Percentiles rank a stretch among this genome's conserved stretches.
phyloP scores from a whole-genome alignment of 2,797 vertebrate species.

The Crocodylus rhombifer region DNA sequence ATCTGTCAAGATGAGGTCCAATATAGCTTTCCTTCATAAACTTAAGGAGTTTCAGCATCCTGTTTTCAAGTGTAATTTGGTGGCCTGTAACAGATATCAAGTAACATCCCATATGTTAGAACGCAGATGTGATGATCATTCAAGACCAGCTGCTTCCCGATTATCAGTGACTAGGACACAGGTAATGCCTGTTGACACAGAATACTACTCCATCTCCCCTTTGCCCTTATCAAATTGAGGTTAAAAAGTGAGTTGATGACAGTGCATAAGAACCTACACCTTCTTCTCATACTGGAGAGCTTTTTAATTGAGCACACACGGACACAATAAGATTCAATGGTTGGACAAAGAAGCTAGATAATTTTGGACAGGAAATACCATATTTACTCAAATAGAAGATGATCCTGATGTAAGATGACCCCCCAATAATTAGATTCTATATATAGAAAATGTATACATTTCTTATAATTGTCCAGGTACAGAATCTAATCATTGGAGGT shows the following conservation, averaged over 20 bases:
- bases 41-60: background rate
- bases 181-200: accelerated
- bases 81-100: accelerated
- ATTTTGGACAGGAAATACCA: background rate
- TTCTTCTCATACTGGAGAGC: background rate
- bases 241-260: background rate
- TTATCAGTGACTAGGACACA: accelerated
- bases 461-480: too few relatives aligned
- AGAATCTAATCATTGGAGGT: too few relatives aligned
- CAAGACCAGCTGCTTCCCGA: accelerated
- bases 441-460: too few relatives aligned
- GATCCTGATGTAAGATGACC: too few relatives aligned
- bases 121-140: accelerated
- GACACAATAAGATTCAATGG: background rate
- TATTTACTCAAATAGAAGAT: background rate
- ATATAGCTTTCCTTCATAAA: background rate
- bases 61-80: accelerated
- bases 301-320: constrained; percentile 17
- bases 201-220: background rate
- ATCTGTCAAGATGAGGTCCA: background rate
- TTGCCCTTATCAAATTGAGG: background rate
- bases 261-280: background rate
- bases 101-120: too few relatives aligned
- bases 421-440: too few relatives aligned
- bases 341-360: background rate